A percentile compares a stretch with the other conserved stretches of the same genome.
phyloP scores from a whole-genome alignment of 2,797 vertebrate genomes.

The Antrozous pallidus region DNA sequence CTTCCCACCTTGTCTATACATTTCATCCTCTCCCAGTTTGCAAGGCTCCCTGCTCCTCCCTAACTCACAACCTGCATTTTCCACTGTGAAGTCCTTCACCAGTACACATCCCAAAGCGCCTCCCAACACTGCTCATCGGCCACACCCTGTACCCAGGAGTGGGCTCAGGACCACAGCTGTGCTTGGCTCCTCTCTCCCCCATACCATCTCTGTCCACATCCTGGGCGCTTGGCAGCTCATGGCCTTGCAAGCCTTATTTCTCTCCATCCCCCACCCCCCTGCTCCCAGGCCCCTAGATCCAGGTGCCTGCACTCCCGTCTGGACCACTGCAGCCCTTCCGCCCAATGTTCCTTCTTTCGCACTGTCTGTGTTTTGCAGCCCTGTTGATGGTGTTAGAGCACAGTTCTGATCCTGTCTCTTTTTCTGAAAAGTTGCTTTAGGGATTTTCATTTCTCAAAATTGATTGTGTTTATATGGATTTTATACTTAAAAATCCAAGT shows the following conservation, averaged over 20 bases:
- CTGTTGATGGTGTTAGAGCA: not conserved
- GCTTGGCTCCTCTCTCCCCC: not conserved
- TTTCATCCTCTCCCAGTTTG: no score
- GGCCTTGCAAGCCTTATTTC: not conserved
- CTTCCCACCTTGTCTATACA: no score
- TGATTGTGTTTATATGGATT: not conserved
- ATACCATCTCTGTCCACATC: no score
- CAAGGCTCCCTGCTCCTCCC: no score
- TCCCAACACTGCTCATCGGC: not conserved
- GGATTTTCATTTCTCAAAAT: not conserved
- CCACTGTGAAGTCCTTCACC: not conserved
- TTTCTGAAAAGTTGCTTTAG: not conserved
- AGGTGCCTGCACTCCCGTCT: not conserved
- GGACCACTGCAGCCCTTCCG: accelerated
- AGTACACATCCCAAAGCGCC: not conserved
- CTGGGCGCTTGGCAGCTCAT: not conserved
- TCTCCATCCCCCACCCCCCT: not conserved
- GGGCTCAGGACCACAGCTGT: no score
- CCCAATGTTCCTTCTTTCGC: not conserved
- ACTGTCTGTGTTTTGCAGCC: not conserved
- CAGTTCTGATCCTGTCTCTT: not conserved
- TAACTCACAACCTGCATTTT: not conserved
- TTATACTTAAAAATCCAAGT: not conserved
- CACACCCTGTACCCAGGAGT: no score
- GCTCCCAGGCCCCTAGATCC: not conserved